phyloP scores from a whole-genome alignment of 2,113 vertebrate species.

The Aspidoscelis tigris region DNA sequence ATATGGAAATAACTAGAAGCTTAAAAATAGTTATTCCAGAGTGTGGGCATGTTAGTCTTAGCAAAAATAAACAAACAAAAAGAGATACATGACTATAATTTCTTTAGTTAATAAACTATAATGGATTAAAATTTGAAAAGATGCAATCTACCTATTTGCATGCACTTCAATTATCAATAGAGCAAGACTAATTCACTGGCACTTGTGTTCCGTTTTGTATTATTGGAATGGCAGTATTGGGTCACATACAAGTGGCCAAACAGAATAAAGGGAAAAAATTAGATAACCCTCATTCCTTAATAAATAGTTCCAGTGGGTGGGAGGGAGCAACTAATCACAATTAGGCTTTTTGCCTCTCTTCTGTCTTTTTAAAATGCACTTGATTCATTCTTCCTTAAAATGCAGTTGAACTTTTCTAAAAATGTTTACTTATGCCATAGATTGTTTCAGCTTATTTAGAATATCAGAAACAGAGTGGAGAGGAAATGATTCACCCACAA shows the following conservation, averaged over 20 bases:
- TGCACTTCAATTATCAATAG: slow-evolving; percentile 64
- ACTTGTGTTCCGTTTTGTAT: slow-evolving; percentile 65
- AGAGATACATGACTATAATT: slow-evolving; percentile 47
- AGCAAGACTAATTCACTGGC: slow-evolving; percentile 65
- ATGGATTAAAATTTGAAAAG: slow-evolving; percentile 66
- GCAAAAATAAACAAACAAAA: slow-evolving; percentile 3
- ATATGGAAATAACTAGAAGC: slow-evolving; percentile 61
- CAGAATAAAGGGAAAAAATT: slow-evolving; percentile 66
- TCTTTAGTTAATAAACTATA: slow-evolving; percentile 63
- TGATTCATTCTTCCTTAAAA: slow-evolving; percentile 60
- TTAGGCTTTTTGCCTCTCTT: slow-evolving; percentile 43
- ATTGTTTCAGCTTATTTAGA: too few species aligned
- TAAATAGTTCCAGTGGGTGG: slow-evolving; percentile 41
- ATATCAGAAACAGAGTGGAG: too few species aligned
- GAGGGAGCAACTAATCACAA: slow-evolving; percentile 46
- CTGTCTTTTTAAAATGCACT: slow-evolving; percentile 59
- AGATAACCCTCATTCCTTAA: slow-evolving; percentile 69
- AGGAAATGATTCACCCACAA: too few species aligned
- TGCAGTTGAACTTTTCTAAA: slow-evolving; percentile 56
- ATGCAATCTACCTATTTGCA: slow-evolving; percentile 60
- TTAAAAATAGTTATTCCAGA: slow-evolving; percentile 30
- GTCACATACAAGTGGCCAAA: slow-evolving; percentile 68
- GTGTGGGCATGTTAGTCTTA: not conserved
- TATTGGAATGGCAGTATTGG: slow-evolving; percentile 67
- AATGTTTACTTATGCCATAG: slow-evolving; percentile 30